Conservation (phyloP, 2,888 invertebrate genomes). For the Meliscaeva auricollis region DNA sequence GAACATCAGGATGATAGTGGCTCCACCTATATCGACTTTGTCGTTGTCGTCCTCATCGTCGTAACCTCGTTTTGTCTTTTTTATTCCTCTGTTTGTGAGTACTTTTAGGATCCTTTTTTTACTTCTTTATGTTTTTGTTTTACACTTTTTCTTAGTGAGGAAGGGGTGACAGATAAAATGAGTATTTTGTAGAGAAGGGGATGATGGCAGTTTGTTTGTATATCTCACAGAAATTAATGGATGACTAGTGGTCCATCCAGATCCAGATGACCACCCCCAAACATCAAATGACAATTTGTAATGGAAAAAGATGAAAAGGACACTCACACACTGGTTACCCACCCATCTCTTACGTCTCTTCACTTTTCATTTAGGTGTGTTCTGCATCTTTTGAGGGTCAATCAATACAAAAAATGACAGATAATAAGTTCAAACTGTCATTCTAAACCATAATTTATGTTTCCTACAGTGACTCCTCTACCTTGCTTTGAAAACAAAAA, state of each 20-base stretch:
- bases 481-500: too few species aligned
- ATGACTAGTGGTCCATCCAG: conserved; percentile 49
- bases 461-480: too few species aligned
- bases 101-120: conserved; percentile 34
- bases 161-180: conserved; percentile 60
- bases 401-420: conserved; percentile 44
- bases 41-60: conserved; percentile 20
- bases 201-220: conserved; percentile 15
- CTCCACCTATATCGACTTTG: conserved; percentile 24
- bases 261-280: conserved; percentile 48
- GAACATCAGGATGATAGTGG: conserved; percentile 65
- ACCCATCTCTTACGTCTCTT: too few species aligned
- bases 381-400: conserved; percentile 32
- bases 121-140: not conserved
- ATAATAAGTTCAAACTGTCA: conserved; percentile 60
- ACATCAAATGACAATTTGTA: conserved; percentile 72
- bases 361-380: not conserved
- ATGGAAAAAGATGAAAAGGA: conserved; percentile 68
- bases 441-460: conserved; percentile 24
- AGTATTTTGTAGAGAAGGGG: conserved; percentile 29
- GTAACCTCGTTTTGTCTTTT: conserved; percentile 64
- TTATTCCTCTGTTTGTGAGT: conserved; percentile 47
- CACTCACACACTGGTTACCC: not conserved
- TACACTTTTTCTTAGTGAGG: conserved; percentile 48
- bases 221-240: conserved; percentile 53